Percentiles rank a stretch among this genome's conserved stretches.
Evolutionary conservation across 2,888 invertebrate genomes (phyloP).

Genomic region (Electrophaes corylata): DNA sequence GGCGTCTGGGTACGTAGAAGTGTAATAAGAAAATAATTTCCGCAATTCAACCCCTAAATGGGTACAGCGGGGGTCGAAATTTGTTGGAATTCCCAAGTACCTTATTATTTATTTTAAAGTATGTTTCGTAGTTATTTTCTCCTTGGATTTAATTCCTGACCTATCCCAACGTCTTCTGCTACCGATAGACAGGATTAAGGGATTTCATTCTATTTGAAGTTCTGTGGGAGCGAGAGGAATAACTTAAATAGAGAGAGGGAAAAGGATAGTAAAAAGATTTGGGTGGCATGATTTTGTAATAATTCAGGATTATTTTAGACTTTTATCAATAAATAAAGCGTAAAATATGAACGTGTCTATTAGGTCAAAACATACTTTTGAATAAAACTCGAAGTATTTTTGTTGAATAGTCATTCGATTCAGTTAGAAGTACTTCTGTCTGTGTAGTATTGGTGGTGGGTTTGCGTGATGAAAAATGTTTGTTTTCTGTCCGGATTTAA

Average conservation of each 20-base stretch:
- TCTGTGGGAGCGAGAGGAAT: conserved; percentile 5
- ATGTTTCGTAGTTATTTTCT: too few species aligned
- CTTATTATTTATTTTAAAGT: conserved; percentile 9
- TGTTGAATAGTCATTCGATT: too few species aligned
- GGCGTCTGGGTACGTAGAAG: too few species aligned
- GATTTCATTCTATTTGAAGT: conserved; percentile 24
- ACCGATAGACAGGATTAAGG: conserved; percentile 37
- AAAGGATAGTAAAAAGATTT: conserved; percentile 10
- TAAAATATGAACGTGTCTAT: neutral
- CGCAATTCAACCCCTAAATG: too few species aligned
- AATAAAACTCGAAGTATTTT: too few species aligned
- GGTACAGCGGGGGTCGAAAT: too few species aligned
- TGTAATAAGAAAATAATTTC: too few species aligned
- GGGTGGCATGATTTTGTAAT: conserved; percentile 12
- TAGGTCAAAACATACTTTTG: conserved; percentile 1
- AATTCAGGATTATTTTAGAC: conserved; percentile 18
- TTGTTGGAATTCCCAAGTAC: too few species aligned
- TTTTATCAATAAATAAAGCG: conserved; percentile 5
- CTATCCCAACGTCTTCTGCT: conserved; percentile 35
- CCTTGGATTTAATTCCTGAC: conserved; percentile 27
- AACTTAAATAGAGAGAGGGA: neutral
- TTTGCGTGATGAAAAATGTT: too few species aligned
- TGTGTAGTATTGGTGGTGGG: too few species aligned
- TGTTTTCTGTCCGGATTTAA: too few species aligned
- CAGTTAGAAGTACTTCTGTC: too few species aligned